Evolutionary conservation across 2,797 vertebrate species (phyloP).

Genomic region (Sebastes hopkinsi): DNA sequence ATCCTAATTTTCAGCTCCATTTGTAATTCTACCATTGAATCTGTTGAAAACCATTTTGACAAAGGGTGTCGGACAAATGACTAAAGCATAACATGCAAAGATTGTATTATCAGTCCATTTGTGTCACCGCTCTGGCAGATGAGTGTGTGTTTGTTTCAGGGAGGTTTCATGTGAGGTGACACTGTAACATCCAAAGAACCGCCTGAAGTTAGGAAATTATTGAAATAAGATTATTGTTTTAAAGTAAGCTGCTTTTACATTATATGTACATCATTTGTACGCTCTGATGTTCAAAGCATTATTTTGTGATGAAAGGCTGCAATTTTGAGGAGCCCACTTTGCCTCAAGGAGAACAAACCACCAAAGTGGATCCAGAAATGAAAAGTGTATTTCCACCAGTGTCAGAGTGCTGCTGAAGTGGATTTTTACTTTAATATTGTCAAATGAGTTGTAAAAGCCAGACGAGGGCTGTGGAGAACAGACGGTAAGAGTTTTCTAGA

Average conservation of each 20-base stretch:
- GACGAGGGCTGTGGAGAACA: neutral
- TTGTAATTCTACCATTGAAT: neutral
- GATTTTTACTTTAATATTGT: neutral
- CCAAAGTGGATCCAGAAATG: conserved; percentile 15
- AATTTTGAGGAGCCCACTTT: neutral
- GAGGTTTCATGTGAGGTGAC: neutral
- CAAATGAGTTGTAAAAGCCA: neutral
- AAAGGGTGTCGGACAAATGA: neutral
- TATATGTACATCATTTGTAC: conserved; percentile 1
- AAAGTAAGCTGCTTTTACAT: conserved; percentile 14
- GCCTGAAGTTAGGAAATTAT: neutral
- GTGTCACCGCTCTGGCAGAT: neutral
- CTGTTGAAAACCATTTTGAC: neutral
- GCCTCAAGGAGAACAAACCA: conserved; percentile 19
- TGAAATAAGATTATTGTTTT: conserved; percentile 10
- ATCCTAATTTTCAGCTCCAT: too few relatives aligned
- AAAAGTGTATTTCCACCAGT: neutral
- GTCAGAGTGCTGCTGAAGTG: neutral
- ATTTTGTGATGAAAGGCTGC: conserved; percentile 47
- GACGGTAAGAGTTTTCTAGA: neutral
- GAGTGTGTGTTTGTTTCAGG: neutral
- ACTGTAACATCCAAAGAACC: neutral
- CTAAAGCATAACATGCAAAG: too few relatives aligned
- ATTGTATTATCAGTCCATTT: neutral
- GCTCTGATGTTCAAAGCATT: conserved; percentile 28